These are phyloP conservation scores for Trypoxylon attenuatum DNA, from an alignment of 2,888 invertebrate species.

Conservation along the genomic window DNA sequence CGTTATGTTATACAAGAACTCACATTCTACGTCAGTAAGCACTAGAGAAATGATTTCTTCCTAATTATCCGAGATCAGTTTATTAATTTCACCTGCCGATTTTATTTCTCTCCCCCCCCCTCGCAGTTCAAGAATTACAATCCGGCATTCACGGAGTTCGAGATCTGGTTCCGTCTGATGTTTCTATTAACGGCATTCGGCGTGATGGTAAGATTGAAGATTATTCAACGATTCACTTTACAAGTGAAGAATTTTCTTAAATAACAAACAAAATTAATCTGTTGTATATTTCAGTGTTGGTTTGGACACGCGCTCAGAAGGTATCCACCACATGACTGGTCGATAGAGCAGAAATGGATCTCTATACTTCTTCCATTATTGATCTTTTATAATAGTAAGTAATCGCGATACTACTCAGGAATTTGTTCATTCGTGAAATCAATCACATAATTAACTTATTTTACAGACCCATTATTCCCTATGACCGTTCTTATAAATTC, in stretches of 20 bases:
- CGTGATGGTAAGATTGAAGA: slow-evolving; percentile 83
- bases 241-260: background rate
- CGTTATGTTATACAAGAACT: slow-evolving; percentile 90
- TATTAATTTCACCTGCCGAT: background rate
- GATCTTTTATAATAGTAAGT: slow-evolving; percentile 93
- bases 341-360: slow-evolving; percentile 98
- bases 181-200: slow-evolving; percentile 91
- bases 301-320: slow-evolving; percentile 92
- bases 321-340: slow-evolving; percentile 94
- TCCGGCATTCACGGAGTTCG: slow-evolving; percentile 96
- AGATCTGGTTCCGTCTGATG: slow-evolving; percentile 97
- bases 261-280: background rate
- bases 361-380: slow-evolving; percentile 90
- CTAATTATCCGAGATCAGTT: background rate
- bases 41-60: slow-evolving; percentile 34
- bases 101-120: slow-evolving; percentile 23
- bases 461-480: slow-evolving; percentile 94
- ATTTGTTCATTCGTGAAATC: background rate
- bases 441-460: slow-evolving; percentile 4
- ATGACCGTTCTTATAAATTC: slow-evolving; percentile 91
- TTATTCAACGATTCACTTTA: background rate
- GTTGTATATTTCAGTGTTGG: slow-evolving; percentile 84
- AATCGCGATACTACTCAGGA: too few relatives aligned
- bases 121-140: slow-evolving; percentile 97
- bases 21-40: slow-evolving; percentile 86